These are phyloP conservation scores for Luidia sarsii DNA, from an alignment of 53 echinoderm and acorn worm genomes.

Conservation along the genomic window DNA sequence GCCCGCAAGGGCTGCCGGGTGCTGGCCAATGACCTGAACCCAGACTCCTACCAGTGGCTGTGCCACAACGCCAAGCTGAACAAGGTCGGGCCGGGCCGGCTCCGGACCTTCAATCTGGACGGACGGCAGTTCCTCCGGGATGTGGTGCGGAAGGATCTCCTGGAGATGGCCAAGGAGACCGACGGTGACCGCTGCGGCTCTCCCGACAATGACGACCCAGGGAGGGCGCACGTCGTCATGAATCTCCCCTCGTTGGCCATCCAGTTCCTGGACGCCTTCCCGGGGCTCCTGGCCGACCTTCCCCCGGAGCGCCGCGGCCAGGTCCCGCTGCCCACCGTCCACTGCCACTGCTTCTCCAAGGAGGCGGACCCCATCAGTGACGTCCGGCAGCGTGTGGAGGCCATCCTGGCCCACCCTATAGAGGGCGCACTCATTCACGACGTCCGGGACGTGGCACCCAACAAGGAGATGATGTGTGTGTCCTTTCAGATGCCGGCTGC, in stretches of 20 bases:
- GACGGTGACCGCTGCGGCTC: neutral
- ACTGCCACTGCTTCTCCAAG: slow-evolving; percentile 93
- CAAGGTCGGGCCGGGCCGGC: slow-evolving; percentile 55
- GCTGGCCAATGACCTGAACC: slow-evolving; percentile 90
- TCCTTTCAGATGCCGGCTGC: slow-evolving; percentile 69
- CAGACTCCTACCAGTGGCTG: slow-evolving; percentile 89
- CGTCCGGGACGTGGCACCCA: slow-evolving; percentile 95
- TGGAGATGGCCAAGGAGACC: slow-evolving; percentile 29
- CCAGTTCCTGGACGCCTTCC: slow-evolving; percentile 87
- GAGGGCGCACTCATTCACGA: slow-evolving; percentile 68
- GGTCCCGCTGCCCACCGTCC: slow-evolving; percentile 65
- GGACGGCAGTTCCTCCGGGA: slow-evolving; percentile 73
- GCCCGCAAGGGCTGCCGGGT: slow-evolving; percentile 82
- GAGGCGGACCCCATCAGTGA: slow-evolving; percentile 62
- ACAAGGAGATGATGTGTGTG: slow-evolving; percentile 98
- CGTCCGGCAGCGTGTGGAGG: slow-evolving; percentile 63
- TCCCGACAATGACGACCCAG: too few relatives aligned
- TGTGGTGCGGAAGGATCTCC: slow-evolving; percentile 66
- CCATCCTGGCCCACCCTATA: slow-evolving; percentile 35
- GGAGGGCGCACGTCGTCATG: slow-evolving; percentile 80
- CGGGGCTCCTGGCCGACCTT: slow-evolving; percentile 48
- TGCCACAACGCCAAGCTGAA: slow-evolving; percentile 75
- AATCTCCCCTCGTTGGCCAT: slow-evolving; percentile 89
- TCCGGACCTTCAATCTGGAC: slow-evolving; percentile 76
- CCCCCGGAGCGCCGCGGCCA: slow-evolving; percentile 37